Evolutionary conservation across 2,888 invertebrate genomes (phyloP).

Genomic region (Cantharis nigra): DNA sequence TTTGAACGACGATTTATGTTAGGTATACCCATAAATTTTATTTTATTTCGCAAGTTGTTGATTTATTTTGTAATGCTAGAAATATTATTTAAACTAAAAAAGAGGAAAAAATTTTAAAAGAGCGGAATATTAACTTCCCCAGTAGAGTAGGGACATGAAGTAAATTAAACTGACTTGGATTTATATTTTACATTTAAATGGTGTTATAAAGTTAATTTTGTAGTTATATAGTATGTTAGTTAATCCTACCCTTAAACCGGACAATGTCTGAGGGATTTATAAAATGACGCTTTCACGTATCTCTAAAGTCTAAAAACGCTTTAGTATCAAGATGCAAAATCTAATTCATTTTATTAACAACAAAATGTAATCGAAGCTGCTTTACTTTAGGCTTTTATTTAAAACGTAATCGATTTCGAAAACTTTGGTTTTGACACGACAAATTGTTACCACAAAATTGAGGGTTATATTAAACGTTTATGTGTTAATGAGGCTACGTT

Average conservation of each 20-base stretch:
- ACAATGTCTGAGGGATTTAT: not conserved
- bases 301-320: not conserved
- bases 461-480: not conserved
- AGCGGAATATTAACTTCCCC: not conserved
- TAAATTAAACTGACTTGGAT: not conserved
- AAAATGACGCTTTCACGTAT: not conserved
- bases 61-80: not conserved
- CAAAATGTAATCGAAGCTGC: not conserved
- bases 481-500: not conserved
- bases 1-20: not conserved
- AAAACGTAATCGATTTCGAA: not conserved
- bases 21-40: not conserved
- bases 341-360: not conserved
- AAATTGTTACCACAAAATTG: not conserved
- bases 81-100: not conserved
- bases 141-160: not conserved
- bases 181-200: not conserved
- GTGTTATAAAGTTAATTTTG: not conserved
- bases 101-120: not conserved
- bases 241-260: not conserved
- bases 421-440: not conserved
- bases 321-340: not conserved
- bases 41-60: not conserved
- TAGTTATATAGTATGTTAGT: not conserved
- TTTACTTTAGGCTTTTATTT: not conserved